Evolutionary conservation across 37 sponge, comb jelly and placozoan genomes (phyloP), one percentile per base, ranked within the genome.

Genomic region (Amphimedon queenslandica): DNA sequence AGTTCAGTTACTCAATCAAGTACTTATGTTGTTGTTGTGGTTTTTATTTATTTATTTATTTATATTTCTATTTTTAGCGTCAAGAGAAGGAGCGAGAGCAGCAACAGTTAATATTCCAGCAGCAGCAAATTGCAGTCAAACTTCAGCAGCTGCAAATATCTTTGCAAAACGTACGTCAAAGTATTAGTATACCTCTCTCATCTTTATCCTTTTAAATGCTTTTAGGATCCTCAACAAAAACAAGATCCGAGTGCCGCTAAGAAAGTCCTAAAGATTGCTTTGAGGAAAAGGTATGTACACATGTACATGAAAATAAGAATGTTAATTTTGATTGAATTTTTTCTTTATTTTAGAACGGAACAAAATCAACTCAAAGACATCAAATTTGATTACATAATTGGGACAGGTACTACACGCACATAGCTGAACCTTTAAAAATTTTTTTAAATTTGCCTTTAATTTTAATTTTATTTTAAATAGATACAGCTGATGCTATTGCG

Each of bases 291-390:
- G 89, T 82, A 38, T n/a, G n/a, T n/a, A n/a, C n/a, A n/a, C n/a
- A n/a, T n/a, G n/a, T n/a, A n/a, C n/a, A n/a, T n/a, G n/a, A n/a
- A n/a, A n/a, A n/a, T n/a, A n/a, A n/a, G n/a, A n/a, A n/a, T n/a
- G n/a, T 6, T 41, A 34, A 20, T 71, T 18, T 47, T 23, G 25
- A 43, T n/a, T 75, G 69, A 55, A 27, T 24, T 23, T 64, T 34
- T 66, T 35, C 13, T 35, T 67, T 23, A 34, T 6, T 67, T 16
- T 55, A 88, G 94, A 55, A 78, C 84, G 37, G 82, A 87, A 21
- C 40, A 84, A 13, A 85, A 85, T 40, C 83, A 89, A 36, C 55
- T 93, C 31, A 93, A 93, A 72, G 94, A 93, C 42, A 93, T 93
- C 37, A 88, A 93, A 61, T 93, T 93, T 85, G 82, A 82, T 23